phyloP scores from a whole-genome alignment of 2,113 vertebrate genomes.

The Alosa alosa region DNA sequence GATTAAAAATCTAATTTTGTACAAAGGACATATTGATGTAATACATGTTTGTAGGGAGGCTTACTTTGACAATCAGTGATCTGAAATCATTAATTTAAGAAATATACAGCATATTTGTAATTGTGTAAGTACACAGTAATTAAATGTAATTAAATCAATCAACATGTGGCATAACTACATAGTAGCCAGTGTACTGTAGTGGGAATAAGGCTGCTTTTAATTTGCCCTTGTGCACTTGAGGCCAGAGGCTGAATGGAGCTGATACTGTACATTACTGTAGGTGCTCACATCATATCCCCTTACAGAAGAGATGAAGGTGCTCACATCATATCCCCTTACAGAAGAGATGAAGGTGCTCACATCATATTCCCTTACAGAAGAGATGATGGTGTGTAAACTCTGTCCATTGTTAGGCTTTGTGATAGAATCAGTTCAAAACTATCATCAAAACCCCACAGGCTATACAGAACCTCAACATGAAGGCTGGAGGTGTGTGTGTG shows the following conservation, averaged over 20 bases:
- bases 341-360: not conserved
- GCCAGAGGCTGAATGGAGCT: not conserved
- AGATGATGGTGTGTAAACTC: not conserved
- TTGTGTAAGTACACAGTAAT: not conserved
- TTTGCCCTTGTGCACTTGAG: not conserved
- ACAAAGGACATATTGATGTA: too few relatives aligned
- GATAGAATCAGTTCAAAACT: not conserved
- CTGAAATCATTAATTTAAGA: not conserved
- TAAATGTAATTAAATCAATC: not conserved
- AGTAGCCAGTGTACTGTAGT: not conserved
- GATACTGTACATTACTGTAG: not conserved
- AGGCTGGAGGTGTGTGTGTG: not conserved
- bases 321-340: not conserved
- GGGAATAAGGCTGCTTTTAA: not conserved
- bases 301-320: not conserved
- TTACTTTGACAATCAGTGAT: not conserved
- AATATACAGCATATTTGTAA: not conserved
- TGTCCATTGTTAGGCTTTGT: not conserved
- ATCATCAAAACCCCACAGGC: too few relatives aligned
- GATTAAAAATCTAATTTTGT: too few relatives aligned
- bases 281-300: not conserved
- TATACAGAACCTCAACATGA: not conserved
- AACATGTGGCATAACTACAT: not conserved
- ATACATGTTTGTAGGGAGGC: not conserved
- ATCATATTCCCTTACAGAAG: not conserved